A percentile compares a stretch with the other conserved stretches of the same genome.
These are phyloP conservation scores for Thamnophis elegans DNA, from an alignment of 2,797 vertebrate species.

Conservation along the genomic window DNA sequence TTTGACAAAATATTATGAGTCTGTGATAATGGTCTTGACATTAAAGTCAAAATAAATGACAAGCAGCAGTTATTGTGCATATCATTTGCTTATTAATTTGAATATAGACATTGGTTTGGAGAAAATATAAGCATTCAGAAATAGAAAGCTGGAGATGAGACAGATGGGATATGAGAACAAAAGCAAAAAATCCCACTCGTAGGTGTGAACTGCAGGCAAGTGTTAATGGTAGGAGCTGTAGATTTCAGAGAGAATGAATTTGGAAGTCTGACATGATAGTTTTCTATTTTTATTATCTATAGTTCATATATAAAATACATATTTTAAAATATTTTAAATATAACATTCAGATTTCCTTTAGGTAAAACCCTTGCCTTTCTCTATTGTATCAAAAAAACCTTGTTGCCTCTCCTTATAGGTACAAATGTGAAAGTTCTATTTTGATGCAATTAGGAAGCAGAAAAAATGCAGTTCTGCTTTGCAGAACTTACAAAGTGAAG, in stretches of 20 bases:
- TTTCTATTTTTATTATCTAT: neutral
- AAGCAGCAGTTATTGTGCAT: neutral
- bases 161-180: neutral
- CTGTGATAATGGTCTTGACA: neutral
- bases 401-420: neutral
- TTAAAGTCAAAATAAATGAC: neutral
- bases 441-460: neutral
- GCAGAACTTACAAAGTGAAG: neutral
- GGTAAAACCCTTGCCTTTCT: neutral
- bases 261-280: neutral
- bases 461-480: neutral
- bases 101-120: neutral
- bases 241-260: neutral
- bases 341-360: neutral
- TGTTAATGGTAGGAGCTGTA: neutral
- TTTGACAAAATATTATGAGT: constrained; percentile 4
- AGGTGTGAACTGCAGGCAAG: neutral
- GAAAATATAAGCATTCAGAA: neutral
- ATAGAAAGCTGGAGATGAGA: neutral
- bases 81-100: neutral
- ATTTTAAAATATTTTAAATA: neutral
- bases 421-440: neutral
- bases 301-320: neutral
- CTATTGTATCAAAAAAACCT: neutral
- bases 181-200: neutral